Percentiles rank a stretch among this genome's conserved stretches.
Conservation (phyloP, 2,113 vertebrate species). For the Anguilla rostrata region DNA sequence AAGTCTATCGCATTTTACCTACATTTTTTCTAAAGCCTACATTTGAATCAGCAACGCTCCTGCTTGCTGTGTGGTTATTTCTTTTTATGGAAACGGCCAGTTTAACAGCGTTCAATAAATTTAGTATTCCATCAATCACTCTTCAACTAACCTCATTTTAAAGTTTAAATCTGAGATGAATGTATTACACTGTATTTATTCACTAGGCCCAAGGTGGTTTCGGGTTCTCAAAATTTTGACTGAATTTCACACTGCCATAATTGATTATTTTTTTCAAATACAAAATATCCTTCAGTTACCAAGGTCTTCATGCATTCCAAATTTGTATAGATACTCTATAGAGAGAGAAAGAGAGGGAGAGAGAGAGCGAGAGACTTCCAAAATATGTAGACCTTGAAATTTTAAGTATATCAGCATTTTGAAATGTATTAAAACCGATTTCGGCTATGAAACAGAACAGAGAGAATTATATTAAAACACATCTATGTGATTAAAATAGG, state of each 20-base stretch:
- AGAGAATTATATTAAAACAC: background rate
- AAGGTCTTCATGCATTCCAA: background rate
- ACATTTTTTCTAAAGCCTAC: background rate
- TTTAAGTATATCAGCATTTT: background rate
- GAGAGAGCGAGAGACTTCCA: background rate
- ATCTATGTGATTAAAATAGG: conserved; percentile 6
- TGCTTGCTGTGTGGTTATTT: background rate
- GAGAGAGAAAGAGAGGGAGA: background rate
- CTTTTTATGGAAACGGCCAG: background rate
- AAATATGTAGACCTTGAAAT: background rate
- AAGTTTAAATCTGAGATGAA: background rate
- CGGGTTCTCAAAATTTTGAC: background rate
- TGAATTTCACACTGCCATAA: background rate
- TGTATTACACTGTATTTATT: background rate
- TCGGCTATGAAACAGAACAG: background rate
- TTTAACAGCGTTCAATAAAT: background rate
- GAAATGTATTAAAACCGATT: background rate
- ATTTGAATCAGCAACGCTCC: background rate
- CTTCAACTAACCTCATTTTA: background rate
- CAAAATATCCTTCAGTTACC: background rate
- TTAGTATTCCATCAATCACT: background rate
- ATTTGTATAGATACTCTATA: background rate
- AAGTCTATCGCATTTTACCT: background rate
- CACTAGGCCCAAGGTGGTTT: background rate
- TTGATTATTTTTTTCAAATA: background rate